phyloP scores from a whole-genome alignment of 2,113 vertebrate species.

The Stegostoma tigrinum region DNA sequence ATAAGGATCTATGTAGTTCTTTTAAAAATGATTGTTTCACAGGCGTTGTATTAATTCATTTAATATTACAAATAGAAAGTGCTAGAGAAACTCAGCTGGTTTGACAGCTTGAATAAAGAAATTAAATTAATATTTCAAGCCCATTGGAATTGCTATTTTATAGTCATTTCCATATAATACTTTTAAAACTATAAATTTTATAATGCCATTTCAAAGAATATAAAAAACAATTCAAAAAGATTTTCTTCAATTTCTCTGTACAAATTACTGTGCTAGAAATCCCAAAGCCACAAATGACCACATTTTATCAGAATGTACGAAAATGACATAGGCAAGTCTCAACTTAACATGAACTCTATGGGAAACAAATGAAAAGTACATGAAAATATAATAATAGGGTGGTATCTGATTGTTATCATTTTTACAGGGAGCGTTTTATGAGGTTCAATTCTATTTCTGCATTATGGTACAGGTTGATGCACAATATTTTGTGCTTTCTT shows the following conservation, averaged over 20 bases:
- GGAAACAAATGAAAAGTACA: conserved; percentile 14
- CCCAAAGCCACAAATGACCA: neutral
- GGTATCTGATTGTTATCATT: neutral
- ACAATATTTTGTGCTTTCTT: neutral
- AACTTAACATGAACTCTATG: conserved; percentile 28
- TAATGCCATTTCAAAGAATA: neutral
- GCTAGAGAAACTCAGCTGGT: too few relatives aligned
- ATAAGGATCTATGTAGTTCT: too few relatives aligned
- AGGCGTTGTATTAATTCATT: too few relatives aligned
- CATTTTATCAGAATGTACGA: neutral
- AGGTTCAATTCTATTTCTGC: neutral
- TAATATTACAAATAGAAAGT: too few relatives aligned
- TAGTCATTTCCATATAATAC: neutral
- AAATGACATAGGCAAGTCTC: neutral
- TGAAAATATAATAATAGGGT: neutral
- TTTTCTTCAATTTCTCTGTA: neutral
- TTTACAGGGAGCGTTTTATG: neutral
- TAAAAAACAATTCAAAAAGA: neutral
- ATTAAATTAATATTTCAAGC: too few relatives aligned
- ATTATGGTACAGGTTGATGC: neutral
- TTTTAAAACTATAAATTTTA: neutral
- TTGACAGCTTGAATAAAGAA: too few relatives aligned
- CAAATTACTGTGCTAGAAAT: neutral
- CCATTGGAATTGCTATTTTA: neutral
- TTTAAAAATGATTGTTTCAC: too few relatives aligned